Conservation (phyloP, 2,113 vertebrate species). For the Percina caprodes region DNA sequence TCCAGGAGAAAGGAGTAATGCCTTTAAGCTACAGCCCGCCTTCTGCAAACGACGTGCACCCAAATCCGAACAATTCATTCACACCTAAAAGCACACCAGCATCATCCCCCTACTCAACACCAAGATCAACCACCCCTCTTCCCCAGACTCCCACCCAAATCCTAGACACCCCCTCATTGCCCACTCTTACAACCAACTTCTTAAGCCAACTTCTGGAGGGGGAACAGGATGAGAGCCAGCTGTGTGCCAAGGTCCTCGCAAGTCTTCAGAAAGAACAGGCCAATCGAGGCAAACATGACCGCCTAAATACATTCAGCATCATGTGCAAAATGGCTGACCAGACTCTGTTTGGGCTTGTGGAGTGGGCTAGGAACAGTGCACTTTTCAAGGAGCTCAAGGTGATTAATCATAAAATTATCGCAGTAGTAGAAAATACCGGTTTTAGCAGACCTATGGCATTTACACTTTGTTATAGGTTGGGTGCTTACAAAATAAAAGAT, state of each 20-base stretch:
- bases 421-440: neutral
- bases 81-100: slow-evolving; percentile 44
- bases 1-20: slow-evolving; percentile 68
- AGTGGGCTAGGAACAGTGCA: slow-evolving; percentile 85
- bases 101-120: slow-evolving; percentile 48
- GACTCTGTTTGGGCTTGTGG: slow-evolving; percentile 85
- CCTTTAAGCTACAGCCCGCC: slow-evolving; percentile 52
- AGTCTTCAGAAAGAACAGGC: slow-evolving; percentile 84
- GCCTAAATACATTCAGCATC: slow-evolving; percentile 86
- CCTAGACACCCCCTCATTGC: neutral
- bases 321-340: slow-evolving; percentile 89
- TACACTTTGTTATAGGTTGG: neutral
- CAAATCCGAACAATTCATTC: slow-evolving; percentile 36
- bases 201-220: slow-evolving; percentile 79
- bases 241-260: slow-evolving; percentile 82
- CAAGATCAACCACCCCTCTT: slow-evolving; percentile 39
- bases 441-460: neutral
- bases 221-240: slow-evolving; percentile 83
- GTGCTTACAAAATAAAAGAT: neutral
- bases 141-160: slow-evolving; percentile 11
- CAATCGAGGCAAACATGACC: slow-evolving; percentile 84
- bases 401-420: neutral
- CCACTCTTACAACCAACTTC: slow-evolving; percentile 48
- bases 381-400: slow-evolving; percentile 88
- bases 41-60: slow-evolving; percentile 31